These are phyloP conservation scores for Pterobdella sp. DNA, from an alignment of 2,888 invertebrate species.

Conservation along the genomic window DNA sequence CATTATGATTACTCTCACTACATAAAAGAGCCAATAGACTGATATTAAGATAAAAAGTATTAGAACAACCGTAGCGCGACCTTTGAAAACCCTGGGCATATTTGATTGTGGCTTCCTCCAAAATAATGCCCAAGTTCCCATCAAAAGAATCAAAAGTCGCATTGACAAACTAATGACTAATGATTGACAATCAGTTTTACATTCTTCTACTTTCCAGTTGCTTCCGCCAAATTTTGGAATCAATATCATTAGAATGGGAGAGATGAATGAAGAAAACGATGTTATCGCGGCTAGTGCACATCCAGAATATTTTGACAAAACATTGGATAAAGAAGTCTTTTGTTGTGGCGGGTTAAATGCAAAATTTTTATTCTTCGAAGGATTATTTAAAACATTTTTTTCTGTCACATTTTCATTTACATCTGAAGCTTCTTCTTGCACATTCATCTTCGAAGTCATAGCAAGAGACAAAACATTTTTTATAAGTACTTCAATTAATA, in stretches of 20 bases:
- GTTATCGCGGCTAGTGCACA: conserved; percentile 70
- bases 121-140: conserved; percentile 88
- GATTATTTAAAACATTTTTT: background rate
- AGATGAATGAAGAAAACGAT: conserved; percentile 74
- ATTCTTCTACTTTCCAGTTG: conserved; percentile 40
- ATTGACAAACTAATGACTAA: conserved; percentile 81
- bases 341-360: background rate
- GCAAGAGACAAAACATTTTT: too few relatives aligned
- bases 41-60: conserved; percentile 86
- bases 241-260: conserved; percentile 88
- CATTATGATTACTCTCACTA: conserved; percentile 65
- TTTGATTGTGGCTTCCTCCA: conserved; percentile 74
- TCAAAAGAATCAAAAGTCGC: conserved; percentile 75
- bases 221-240: conserved; percentile 71
- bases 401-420: conserved; percentile 20
- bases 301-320: conserved; percentile 62
- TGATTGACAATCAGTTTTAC: conserved; percentile 61
- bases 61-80: conserved; percentile 75
- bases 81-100: conserved; percentile 82
- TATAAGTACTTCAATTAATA: too few relatives aligned
- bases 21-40: conserved; percentile 95
- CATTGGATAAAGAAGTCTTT: conserved; percentile 41
- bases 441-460: background rate
- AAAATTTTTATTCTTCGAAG: background rate
- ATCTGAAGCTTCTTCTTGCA: background rate